phyloP scores from a whole-genome alignment of 2,113 vertebrate species.

The Bufo gargarizans region DNA sequence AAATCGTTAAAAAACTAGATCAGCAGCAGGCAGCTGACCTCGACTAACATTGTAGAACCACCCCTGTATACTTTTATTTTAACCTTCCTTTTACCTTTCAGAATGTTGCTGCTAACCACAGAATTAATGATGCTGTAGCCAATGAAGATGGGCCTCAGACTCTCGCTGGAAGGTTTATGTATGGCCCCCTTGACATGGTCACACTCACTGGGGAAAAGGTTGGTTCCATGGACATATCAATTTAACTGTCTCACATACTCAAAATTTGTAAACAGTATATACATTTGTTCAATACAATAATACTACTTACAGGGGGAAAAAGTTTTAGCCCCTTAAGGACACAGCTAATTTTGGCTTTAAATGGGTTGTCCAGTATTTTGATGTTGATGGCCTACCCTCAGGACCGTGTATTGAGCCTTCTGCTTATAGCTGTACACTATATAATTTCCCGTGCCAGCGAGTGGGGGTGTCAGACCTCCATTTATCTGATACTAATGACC shows the following conservation, averaged over 20 bases:
- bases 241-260: neutral
- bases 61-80: neutral
- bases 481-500: too few relatives aligned
- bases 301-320: too few relatives aligned
- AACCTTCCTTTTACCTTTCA: constrained; percentile 59
- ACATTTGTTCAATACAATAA: too few relatives aligned
- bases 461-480: too few relatives aligned
- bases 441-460: too few relatives aligned
- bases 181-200: constrained; percentile 97
- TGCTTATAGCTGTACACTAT: too few relatives aligned
- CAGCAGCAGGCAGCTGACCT: neutral
- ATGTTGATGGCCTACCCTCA: too few relatives aligned
- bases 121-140: constrained; percentile 89
- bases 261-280: neutral
- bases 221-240: neutral
- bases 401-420: too few relatives aligned
- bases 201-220: constrained; percentile 98
- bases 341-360: too few relatives aligned
- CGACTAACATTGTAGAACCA: neutral
- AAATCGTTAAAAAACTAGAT: neutral
- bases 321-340: too few relatives aligned
- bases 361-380: too few relatives aligned
- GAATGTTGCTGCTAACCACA: constrained; percentile 96
- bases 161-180: constrained; percentile 93
- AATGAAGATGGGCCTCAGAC: constrained; percentile 88